Percentiles rank a stretch among this genome's conserved stretches.
These are phyloP conservation scores for Planiliza haematocheilus DNA, from an alignment of 2,113 vertebrate genomes.

Conservation along the genomic window DNA sequence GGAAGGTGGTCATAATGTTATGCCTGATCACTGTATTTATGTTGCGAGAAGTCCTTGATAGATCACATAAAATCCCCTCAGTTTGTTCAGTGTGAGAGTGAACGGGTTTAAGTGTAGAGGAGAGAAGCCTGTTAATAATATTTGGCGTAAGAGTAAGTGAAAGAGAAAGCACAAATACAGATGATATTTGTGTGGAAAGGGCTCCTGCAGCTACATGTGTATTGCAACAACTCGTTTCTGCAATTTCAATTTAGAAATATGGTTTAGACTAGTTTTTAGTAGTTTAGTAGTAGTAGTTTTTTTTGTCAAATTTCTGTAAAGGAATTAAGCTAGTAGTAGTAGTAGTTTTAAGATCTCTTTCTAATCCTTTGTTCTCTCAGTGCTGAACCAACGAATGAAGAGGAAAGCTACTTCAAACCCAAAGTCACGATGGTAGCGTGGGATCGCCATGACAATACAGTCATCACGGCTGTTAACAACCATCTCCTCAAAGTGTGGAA, in stretches of 20 bases:
- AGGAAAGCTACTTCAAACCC: constrained; percentile 93
- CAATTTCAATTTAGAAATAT: no score
- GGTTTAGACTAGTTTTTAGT: neutral
- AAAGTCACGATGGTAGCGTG: constrained; percentile 99
- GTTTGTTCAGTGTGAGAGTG: neutral
- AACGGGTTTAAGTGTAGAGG: neutral
- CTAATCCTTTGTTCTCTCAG: constrained; percentile 39
- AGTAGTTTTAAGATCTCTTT: no score
- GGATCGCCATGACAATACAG: constrained; percentile 94
- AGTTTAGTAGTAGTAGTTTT: no score
- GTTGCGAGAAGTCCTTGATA: neutral
- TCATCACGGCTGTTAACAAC: constrained; percentile 96
- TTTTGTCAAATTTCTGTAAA: no score
- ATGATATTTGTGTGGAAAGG: neutral
- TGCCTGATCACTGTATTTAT: neutral
- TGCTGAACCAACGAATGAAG: constrained; percentile 80
- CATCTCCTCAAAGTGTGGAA: constrained; percentile 99
- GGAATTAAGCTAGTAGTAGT: no score
- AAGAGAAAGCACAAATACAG: neutral
- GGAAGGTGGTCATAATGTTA: no score
- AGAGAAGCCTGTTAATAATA: neutral
- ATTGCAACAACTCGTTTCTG: no score
- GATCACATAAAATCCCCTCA: neutral
- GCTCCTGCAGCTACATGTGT: neutral
- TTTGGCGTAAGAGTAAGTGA: neutral